Base-by-base conservation (phyloP, 1,140 invertebrate species). In the Berghia stephanieae region DNA sequence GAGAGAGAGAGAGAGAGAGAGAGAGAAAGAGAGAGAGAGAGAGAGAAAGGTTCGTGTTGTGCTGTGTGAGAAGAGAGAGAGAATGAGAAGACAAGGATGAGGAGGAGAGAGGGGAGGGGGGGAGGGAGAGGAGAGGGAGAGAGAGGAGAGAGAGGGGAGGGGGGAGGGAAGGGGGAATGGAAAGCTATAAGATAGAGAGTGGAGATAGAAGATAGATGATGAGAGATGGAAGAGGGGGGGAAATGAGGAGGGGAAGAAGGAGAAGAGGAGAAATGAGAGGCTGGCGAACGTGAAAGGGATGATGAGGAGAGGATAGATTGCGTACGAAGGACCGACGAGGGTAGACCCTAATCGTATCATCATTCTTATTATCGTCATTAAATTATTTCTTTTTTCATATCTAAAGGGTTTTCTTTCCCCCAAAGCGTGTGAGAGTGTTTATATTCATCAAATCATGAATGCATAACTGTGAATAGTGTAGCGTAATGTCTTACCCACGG, bases 191-290 rank as follows among this genome's bases (percentile, higher is more conserved):
- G n/a, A n/a, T n/a, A n/a, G n/a, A n/a, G n/a, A n/a, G n/a, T n/a
- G n/a, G n/a, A n/a, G n/a, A n/a, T n/a, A n/a, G n/a, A n/a, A n/a
- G 43, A 27, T 5, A 10, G 68, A 49, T 6, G 10, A n/a, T 42
- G 21, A 31, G 40, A 46, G 43, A 13, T 31, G 68, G 40, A 43
- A 63, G 8, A 63, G 24, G 24, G 57, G n/a, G 34, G 63, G 34
- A 31, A 67, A 18, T 38, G 21, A 18, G n/a, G 42, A 38, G n/a
- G 34, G 24, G 24, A 8, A n/a, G 66, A 68, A 40, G n/a, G 24
- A 40, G 24, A 68, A 81, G 71, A 76, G 42, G 77, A 27, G 79
- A 78, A 18, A 91, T 92, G 83, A 85, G 72, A 87, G 86, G 76
- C 49, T 71, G 76, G 72, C 71, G 40, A 66, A 83, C 63, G 78